A percentile compares a stretch with the other conserved stretches of the same genome.
Conservation (phyloP, 92 coral and sea anemone species). For the Pocillopora meandrina region DNA sequence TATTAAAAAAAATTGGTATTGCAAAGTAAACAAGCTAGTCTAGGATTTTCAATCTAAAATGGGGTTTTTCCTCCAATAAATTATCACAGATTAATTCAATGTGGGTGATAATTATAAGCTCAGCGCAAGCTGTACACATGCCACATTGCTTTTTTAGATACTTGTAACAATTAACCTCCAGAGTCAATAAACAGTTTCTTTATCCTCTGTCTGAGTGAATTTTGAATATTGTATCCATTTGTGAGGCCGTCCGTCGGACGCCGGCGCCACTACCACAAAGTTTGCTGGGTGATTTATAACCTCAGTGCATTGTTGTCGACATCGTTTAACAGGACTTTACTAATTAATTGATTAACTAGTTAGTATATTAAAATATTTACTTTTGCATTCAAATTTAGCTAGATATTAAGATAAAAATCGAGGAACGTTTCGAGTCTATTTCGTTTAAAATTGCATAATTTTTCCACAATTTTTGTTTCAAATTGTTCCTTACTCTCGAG, state of each 20-base stretch:
- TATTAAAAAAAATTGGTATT: background rate
- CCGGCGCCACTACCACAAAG: too few relatives aligned
- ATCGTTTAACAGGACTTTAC: too few relatives aligned
- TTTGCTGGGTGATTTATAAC: too few relatives aligned
- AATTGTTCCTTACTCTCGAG: too few relatives aligned
- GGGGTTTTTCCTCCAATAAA: background rate
- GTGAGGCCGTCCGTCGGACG: background rate
- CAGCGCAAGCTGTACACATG: background rate
- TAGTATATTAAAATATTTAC: too few relatives aligned
- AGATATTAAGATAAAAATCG: too few relatives aligned
- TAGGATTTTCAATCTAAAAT: background rate
- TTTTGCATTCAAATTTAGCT: too few relatives aligned
- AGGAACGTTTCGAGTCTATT: too few relatives aligned
- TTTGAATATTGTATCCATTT: conserved; percentile 21
- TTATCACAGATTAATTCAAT: background rate
- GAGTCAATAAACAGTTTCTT: conserved; percentile 11
- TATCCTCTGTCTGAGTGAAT: background rate
- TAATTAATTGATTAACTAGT: too few relatives aligned
- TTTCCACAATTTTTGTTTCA: too few relatives aligned
- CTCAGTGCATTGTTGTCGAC: too few relatives aligned
- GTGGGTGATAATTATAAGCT: background rate
- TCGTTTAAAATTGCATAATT: too few relatives aligned
- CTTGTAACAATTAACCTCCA: conserved; percentile 9
- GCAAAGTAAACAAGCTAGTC: background rate
- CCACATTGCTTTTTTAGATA: background rate